These are phyloP conservation scores for Netelia fuscicornis DNA, from an alignment of 2,888 invertebrate genomes.

Conservation along the genomic window DNA sequence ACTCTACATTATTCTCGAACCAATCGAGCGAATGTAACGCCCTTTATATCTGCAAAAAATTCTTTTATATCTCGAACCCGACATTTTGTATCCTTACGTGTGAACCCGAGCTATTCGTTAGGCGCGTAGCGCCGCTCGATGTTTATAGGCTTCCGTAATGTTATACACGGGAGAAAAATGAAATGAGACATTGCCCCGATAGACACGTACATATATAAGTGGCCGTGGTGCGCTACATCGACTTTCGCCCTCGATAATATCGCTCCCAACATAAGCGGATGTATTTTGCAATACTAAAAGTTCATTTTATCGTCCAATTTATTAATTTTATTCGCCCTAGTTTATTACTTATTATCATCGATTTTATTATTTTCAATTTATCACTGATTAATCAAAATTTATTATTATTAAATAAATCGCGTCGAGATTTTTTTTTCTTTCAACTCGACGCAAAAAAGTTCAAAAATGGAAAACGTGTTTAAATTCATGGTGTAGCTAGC, in stretches of 20 bases:
- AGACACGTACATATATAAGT: not conserved
- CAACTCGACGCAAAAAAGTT: too few species aligned
- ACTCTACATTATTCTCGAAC: conserved; percentile 16
- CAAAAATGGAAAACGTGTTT: too few species aligned
- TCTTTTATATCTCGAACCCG: conserved; percentile 17
- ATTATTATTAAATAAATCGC: too few species aligned
- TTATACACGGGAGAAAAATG: not conserved
- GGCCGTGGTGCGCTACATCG: not conserved
- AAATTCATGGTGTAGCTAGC: too few species aligned
- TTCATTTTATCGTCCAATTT: too few species aligned
- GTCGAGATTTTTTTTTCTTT: too few species aligned
- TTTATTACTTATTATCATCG: too few species aligned
- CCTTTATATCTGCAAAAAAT: conserved; percentile 16
- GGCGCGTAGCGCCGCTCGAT: conserved; percentile 11
- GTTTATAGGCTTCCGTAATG: conserved; percentile 12
- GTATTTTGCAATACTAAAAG: too few species aligned
- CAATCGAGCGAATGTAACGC: conserved; percentile 41
- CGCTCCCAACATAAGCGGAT: not conserved
- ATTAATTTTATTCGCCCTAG: too few species aligned
- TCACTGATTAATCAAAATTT: too few species aligned
- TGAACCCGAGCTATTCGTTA: conserved; percentile 39
- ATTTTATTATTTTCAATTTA: too few species aligned
- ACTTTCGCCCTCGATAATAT: conserved; percentile 45
- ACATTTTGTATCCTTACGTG: conserved; percentile 22
- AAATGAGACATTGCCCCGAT: conserved; percentile 14